Base-by-base conservation (phyloP, 2,113 vertebrate species). In the Panthera leo region DNA sequence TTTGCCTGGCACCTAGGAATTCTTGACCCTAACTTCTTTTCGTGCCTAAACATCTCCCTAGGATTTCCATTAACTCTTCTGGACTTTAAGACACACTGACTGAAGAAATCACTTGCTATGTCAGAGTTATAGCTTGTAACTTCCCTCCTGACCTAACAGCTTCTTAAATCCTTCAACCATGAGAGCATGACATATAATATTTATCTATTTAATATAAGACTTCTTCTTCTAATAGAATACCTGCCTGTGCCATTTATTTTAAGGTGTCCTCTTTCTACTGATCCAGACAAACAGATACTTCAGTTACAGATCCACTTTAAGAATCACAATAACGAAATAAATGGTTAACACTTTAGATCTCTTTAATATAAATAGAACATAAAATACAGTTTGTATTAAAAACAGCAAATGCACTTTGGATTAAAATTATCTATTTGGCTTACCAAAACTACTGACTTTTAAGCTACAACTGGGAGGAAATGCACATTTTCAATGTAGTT, bases 201-300 rank as follows among this genome's bases (percentile, higher is more conserved):
- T 96, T 94, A 96, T 96, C 79, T 94, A 7, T 88, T 95, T 95
- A 95, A 88, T 88, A 88, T 88, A 96, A 94, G 80, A 85, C 6
- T 79, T 96, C 11, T 95, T 96, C 94, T 97, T 95, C 84, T 95
- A 90, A 91, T 65, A 97, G 88, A 95, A 2, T 73, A 86, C 51
- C 34, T 88, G 18, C 15, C 55, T 90, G 4, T 93, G 76, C 88
- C 11, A 78, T 82, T 61, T 91, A 97, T 86, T 91, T 97, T 94
- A 92, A 96, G 92, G 53, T 88, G 29, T 82, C 31, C 21, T 95
- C 14, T 94, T 85, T 61, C 51, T 92, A 73, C 87, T 92, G 65
- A 97, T 96, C 16, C 18, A 80, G 58, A 61, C 58, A 58, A 21
- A 58, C 58, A 61, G 58, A 87, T 55, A 42, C 31, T 84, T 85